Percentiles rank a stretch among this genome's conserved stretches.
Evolutionary conservation across 2,113 vertebrate genomes (phyloP).

Genomic region (Australoheros scitulus): DNA sequence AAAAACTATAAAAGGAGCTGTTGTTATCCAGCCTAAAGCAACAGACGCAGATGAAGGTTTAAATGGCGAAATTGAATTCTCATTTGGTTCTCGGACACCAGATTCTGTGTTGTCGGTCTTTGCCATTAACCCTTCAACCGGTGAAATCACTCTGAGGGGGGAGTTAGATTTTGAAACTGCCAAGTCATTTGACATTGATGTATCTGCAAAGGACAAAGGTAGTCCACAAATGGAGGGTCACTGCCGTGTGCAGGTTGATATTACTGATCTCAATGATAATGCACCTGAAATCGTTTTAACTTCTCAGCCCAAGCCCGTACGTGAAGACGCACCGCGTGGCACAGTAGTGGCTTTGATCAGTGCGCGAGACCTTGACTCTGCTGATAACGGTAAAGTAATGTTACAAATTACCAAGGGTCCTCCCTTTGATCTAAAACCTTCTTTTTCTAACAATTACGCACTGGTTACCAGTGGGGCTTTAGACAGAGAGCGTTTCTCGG

Average conservation of each 20-base stretch:
- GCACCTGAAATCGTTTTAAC: slow-evolving; percentile 81
- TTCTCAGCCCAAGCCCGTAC: slow-evolving; percentile 69
- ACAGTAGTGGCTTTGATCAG: slow-evolving; percentile 76
- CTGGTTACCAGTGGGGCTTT: slow-evolving; percentile 82
- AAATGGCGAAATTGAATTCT: slow-evolving; percentile 71
- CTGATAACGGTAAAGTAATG: slow-evolving; percentile 69
- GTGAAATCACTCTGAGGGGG: slow-evolving; percentile 78
- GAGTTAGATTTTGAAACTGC: slow-evolving; percentile 83
- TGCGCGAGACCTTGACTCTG: slow-evolving; percentile 69
- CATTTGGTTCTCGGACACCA: slow-evolving; percentile 61
- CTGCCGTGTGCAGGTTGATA: slow-evolving; percentile 77
- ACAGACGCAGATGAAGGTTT: slow-evolving; percentile 76
- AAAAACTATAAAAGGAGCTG: slow-evolving; percentile 69
- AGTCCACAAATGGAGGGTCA: slow-evolving; percentile 83
- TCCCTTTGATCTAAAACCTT: slow-evolving; percentile 83
- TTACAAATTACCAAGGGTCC: slow-evolving; percentile 76
- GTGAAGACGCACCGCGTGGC: slow-evolving; percentile 69
- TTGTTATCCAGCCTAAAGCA: slow-evolving; percentile 80
- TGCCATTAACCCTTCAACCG: slow-evolving; percentile 79
- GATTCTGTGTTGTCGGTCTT: slow-evolving; percentile 56
- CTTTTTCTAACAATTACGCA: slow-evolving; percentile 90
- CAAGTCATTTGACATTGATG: slow-evolving; percentile 80
- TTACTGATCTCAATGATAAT: slow-evolving; percentile 86
- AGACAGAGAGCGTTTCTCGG: slow-evolving; percentile 80
- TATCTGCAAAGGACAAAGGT: slow-evolving; percentile 85